These are phyloP conservation scores for Henricia sp. DNA, from an alignment of 53 echinoderm and acorn worm species.

Conservation along the genomic window DNA sequence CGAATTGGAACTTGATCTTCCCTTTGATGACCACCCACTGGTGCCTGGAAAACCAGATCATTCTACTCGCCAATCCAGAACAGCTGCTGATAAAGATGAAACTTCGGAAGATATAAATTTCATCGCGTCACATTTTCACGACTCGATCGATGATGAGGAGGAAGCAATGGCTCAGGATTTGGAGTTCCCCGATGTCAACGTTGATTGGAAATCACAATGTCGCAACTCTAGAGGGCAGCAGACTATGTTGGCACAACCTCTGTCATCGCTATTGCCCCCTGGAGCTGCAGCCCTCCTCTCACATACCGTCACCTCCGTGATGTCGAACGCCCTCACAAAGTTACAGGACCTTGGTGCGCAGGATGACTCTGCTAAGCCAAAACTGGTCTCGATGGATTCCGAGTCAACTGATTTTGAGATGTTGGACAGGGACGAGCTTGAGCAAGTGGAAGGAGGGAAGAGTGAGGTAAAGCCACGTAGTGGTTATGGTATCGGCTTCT, in stretches of 20 bases:
- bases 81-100: slow-evolving; percentile 24
- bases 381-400: slow-evolving; percentile 65
- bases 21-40: slow-evolving; percentile 30
- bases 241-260: background rate
- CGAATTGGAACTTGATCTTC: slow-evolving; percentile 71
- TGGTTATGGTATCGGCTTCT: slow-evolving; percentile 42
- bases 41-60: slow-evolving; percentile 14
- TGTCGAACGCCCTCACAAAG: slow-evolving; percentile 65
- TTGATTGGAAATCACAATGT: background rate
- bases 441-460: slow-evolving; percentile 29
- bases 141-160: slow-evolving; percentile 43
- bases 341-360: slow-evolving; percentile 50
- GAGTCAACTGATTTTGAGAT: slow-evolving; percentile 92
- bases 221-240: slow-evolving; percentile 8
- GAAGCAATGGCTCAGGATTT: slow-evolving; percentile 12
- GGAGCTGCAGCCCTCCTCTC: slow-evolving; percentile 82
- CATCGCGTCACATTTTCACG: slow-evolving; percentile 42
- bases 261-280: slow-evolving; percentile 47
- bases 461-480: slow-evolving; percentile 7
- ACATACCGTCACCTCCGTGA: slow-evolving; percentile 82
- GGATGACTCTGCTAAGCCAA: slow-evolving; percentile 37
- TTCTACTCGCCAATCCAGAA: slow-evolving; percentile 1
- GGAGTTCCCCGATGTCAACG: slow-evolving; percentile 50
- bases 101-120: slow-evolving; percentile 44
- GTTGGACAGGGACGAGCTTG: slow-evolving; percentile 82